Conservation (phyloP, 2,113 vertebrate species). For the Saccopteryx leptura region DNA sequence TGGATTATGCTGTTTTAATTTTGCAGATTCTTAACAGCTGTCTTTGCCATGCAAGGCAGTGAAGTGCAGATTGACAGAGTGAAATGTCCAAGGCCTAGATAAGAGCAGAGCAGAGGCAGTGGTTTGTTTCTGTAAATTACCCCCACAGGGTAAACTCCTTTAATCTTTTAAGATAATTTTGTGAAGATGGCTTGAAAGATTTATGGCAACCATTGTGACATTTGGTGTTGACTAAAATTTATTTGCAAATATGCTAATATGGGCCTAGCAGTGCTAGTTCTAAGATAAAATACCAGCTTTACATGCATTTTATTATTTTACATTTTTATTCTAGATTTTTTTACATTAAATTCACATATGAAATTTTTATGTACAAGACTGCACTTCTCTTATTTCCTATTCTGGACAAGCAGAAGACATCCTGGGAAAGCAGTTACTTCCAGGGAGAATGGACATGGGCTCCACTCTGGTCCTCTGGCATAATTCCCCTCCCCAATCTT, state of each 20-base stretch:
- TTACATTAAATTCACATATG: not conserved
- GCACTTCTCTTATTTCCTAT: not conserved
- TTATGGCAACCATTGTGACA: not conserved
- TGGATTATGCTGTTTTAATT: not conserved
- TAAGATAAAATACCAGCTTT: not conserved
- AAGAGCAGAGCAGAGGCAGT: not conserved
- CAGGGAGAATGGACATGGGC: not conserved
- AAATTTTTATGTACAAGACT: not conserved
- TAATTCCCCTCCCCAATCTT: not conserved
- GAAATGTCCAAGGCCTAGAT: not conserved
- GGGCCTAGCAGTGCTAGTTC: not conserved
- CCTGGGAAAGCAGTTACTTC: not conserved
- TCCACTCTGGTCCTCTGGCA: not conserved
- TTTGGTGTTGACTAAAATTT: not conserved
- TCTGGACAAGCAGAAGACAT: not conserved
- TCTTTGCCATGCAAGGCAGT: not conserved
- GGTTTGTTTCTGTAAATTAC: conserved; percentile 42
- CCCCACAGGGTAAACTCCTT: not conserved
- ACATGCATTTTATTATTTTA: not conserved
- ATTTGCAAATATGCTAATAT: not conserved
- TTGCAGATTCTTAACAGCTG: not conserved
- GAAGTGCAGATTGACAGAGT: not conserved
- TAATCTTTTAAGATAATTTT: conserved; percentile 35
- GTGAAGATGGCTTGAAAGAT: not conserved
- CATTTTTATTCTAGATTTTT: conserved; percentile 8